Evolutionary conservation across 2,888 invertebrate genomes (phyloP), one percentile per base, ranked within the genome.

Genomic region (Leptinotarsa tumamoca): DNA sequence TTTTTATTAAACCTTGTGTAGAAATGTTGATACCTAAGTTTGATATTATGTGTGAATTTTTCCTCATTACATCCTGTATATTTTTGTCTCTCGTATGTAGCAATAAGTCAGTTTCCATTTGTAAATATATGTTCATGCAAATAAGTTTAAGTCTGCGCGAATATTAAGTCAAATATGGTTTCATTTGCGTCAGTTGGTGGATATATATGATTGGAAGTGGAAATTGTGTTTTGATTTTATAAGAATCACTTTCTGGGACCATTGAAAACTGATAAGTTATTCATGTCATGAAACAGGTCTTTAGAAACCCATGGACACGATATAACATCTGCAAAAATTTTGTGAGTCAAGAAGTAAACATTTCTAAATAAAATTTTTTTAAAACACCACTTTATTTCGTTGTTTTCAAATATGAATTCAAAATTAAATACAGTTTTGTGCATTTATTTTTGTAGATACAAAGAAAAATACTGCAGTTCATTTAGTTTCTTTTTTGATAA

Each of bases 91-190:
- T 33, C 27, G 43, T 49, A 69, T n/a, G 49, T 69, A 72, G 74
- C 73, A 74, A 71, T 77, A 73, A 71, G 71, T 70, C 33, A 63
- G 49, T 76, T 10, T 68, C 54, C 18, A 74, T 77, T 74, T 77
- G 74, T 74, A 77, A 68, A 77, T 74, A 72, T 75, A 58, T 27
- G 52, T 61, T 72, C 63, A 18, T 18, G 58, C 21, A 58, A 71
- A 67, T n/a, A 18, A 74, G 33, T 77, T 63, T 71, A 71, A 66
- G 33, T 69, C 49, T 56, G 56, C 56, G 71, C 74, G 68, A 69
- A 69, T 72, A 73, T 51, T 23, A 56, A 54, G 68, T 71, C 68
- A 66, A 61, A 73, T 68, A 61, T 67, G 15, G 61, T 21, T 69
- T 67, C 10, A 51, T 76, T 76, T 73, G 56, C 54, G 61, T 68